These are phyloP conservation scores for Acestrorhynchus altus DNA, from an alignment of 2,797 vertebrate species.

Conservation along the genomic window DNA sequence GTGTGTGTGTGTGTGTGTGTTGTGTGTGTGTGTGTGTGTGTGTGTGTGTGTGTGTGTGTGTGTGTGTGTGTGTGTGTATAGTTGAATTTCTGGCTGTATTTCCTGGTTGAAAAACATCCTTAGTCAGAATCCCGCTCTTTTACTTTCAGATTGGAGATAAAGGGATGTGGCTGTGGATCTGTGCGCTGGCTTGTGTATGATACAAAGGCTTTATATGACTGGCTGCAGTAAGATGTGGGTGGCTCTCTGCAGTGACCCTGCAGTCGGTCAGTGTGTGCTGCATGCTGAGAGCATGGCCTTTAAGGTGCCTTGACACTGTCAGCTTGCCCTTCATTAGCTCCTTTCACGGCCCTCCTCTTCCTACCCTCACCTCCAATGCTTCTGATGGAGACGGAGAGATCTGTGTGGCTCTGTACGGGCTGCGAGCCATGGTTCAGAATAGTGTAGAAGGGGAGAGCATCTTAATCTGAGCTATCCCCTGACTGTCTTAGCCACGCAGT, in stretches of 20 bases:
- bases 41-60: too few relatives aligned
- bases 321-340: slow-evolving; percentile 59
- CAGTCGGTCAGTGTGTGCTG: slow-evolving; percentile 40
- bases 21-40: too few relatives aligned
- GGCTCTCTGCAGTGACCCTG: slow-evolving; percentile 33
- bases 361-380: slow-evolving; percentile 29
- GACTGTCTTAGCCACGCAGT: slow-evolving; percentile 5
- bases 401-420: slow-evolving; percentile 24
- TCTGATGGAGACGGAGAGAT: slow-evolving; percentile 57
- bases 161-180: background rate
- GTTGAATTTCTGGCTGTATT: background rate
- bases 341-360: slow-evolving; percentile 28
- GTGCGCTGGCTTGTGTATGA: background rate
- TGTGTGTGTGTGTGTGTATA: too few relatives aligned
- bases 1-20: too few relatives aligned
- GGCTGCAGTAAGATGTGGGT: slow-evolving; percentile 22
- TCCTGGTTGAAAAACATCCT: background rate
- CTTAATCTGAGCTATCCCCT: slow-evolving; percentile 34
- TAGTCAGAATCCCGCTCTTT: background rate
- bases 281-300: slow-evolving; percentile 62
- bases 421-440: slow-evolving; percentile 18
- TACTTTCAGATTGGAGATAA: slow-evolving; percentile 9
- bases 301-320: slow-evolving; percentile 54
- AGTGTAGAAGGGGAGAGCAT: slow-evolving; percentile 36
- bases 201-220: slow-evolving; percentile 14